A percentile compares a stretch with the other conserved stretches of the same genome.
phyloP scores from a whole-genome alignment of 64 coral and sea anemone species.

The Platygyra sinensis region DNA sequence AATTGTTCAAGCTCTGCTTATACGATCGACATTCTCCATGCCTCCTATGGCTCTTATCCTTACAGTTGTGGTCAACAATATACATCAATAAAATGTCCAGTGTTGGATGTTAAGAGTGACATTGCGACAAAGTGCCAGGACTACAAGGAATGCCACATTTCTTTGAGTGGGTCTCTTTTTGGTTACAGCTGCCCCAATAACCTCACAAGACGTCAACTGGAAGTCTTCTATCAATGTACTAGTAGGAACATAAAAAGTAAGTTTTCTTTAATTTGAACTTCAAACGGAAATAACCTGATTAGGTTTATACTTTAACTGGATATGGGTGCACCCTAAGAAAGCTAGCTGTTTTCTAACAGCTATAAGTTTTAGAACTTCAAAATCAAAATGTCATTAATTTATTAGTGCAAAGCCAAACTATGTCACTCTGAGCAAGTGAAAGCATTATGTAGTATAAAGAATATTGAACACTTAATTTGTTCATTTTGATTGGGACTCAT shows the following conservation, averaged over 20 bases:
- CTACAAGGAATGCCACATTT: slow-evolving; percentile 58
- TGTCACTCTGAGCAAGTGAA: no score
- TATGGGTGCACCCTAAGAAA: no score
- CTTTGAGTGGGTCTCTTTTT: slow-evolving; percentile 51
- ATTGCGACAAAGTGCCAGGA: slow-evolving; percentile 70
- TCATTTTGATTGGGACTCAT: no score
- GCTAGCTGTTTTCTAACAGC: no score
- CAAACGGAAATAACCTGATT: no score
- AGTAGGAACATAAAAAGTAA: slow-evolving; percentile 79
- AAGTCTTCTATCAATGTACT: slow-evolving; percentile 86
- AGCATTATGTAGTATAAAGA: no score
- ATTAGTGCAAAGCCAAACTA: no score
- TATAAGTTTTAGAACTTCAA: no score
- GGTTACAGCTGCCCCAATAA: slow-evolving; percentile 15
- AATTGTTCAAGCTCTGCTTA: slow-evolving; percentile 40
- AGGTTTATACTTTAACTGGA: no score
- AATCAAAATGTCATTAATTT: no score
- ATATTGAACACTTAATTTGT: no score
- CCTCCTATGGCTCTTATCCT: slow-evolving; percentile 55
- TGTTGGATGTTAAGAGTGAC: slow-evolving; percentile 20
- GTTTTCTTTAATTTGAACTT: neutral
- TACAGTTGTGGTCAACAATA: slow-evolving; percentile 29
- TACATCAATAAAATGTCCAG: slow-evolving; percentile 37
- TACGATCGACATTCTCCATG: slow-evolving; percentile 82
- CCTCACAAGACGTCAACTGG: slow-evolving; percentile 26